Base-by-base conservation (phyloP, 1,140 invertebrate species). In the Paralvinella palmiformis region DNA sequence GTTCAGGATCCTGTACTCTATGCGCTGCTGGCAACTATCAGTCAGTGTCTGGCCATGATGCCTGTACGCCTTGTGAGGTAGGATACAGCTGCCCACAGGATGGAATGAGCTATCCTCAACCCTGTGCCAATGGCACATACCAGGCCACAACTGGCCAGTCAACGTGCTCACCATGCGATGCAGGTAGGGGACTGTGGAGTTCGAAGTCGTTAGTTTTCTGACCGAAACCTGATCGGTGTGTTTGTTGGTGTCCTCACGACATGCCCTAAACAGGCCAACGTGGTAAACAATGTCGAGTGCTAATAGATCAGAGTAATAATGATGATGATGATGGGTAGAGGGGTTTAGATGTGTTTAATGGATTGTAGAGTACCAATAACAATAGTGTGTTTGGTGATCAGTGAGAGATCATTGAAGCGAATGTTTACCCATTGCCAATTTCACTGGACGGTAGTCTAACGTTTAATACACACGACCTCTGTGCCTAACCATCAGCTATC, bases 151-250 rank as follows among this genome's bases (percentile, higher is more conserved):
- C 68, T 15, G 73, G 71, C n/a, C 72, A 73, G 41, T 66, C 71
- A 22, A 68, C 63, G 59, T 78, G 75, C 67, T 71, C 71, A 1
- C 68, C 70, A 13, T 78, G 76, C 69, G 71, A 74, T n/a, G 72
- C 59, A 41, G 56, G 56, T 64, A 63, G 7, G 33, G 4, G 7
- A 27, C n/a, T 24, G 35, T 24, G 20, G 27, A 17, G 17, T 58
- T 57, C 27, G 59, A 53, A 10, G 50, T 24, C 13, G 13, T 53
- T 53, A 53, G 13, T 24, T 15, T 13, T 20, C 10, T 15, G 31
- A 17, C 48, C 17, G 31, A 2, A 22, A 2, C 31, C 48, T 1
- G 24, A n/a, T 4, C 2, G 10, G 31, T n/a, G 31, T 13, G 15
- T 52, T 27, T n/a, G 2, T n/a, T 29, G 24, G 4, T 52, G 20